Conservation (phyloP, 2,888 invertebrate genomes). For the Metacarcinus magister region DNA sequence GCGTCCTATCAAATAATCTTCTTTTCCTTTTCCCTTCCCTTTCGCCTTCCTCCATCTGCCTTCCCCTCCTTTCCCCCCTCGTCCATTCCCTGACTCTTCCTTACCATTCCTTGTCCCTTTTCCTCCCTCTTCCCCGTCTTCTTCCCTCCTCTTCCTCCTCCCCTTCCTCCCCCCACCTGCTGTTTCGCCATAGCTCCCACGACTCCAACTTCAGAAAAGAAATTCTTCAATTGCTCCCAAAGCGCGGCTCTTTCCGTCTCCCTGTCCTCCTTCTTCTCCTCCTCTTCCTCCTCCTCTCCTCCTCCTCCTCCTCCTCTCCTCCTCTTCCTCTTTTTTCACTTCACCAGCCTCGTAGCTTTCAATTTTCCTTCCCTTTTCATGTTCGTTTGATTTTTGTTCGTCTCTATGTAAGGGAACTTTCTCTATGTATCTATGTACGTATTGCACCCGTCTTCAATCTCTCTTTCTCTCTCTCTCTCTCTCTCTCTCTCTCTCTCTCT, state of each 20-base stretch:
- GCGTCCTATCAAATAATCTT: not conserved
- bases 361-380: not conserved
- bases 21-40: not conserved
- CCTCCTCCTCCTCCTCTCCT: not conserved
- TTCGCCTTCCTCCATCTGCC: not conserved
- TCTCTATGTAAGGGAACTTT: not conserved
- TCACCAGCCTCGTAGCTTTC: not conserved
- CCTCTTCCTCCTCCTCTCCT: not conserved
- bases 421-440: not conserved
- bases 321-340: not conserved
- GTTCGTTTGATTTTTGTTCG: not conserved
- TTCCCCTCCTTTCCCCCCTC: too few species aligned
- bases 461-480: not conserved
- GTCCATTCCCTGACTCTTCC: too few species aligned
- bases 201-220: slow-evolving; percentile 30
- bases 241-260: not conserved
- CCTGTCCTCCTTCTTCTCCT: not conserved
- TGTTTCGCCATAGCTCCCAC: not conserved
- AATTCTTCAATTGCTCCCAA: not conserved
- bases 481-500: not conserved
- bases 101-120: not conserved
- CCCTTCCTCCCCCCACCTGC: not conserved
- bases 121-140: not conserved
- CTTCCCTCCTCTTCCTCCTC: not conserved
- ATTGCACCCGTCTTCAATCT: not conserved